Evolutionary conservation across 1,140 invertebrate genomes (phyloP).

Genomic region (Brachionus angularis): DNA sequence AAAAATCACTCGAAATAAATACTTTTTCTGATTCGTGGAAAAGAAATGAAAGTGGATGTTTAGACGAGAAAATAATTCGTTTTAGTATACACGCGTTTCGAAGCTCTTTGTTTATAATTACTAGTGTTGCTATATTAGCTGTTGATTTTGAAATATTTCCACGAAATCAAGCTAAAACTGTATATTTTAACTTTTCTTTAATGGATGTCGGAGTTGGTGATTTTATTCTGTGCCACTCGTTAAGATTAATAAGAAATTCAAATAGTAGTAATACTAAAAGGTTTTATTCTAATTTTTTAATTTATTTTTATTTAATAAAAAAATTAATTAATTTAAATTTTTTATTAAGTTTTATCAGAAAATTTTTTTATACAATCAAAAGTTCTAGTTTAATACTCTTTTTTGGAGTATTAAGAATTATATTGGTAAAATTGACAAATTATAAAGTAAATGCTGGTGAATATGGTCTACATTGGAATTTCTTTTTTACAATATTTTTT

Average conservation of each 20-base stretch:
- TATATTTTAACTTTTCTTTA: constrained; percentile 77
- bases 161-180: constrained; percentile 68
- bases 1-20: no score
- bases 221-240: constrained; percentile 78
- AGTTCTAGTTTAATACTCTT: no score
- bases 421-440: constrained; percentile 54
- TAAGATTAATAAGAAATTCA: constrained; percentile 51
- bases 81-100: constrained; percentile 3
- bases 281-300: no score
- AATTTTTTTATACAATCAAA: no score
- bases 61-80: constrained; percentile 16
- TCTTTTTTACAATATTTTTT: constrained; percentile 36
- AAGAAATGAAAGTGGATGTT: no score
- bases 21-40: no score
- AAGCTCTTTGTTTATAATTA: constrained; percentile 3
- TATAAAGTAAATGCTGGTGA: constrained; percentile 9
- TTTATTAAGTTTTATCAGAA: no score
- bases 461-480: constrained; percentile 41
- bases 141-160: constrained; percentile 19
- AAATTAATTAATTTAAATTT: no score
- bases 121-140: constrained; percentile 21
- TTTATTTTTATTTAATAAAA: no score
- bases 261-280: no score
- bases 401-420: constrained; percentile 67
- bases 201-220: constrained; percentile 92